Conservation (phyloP, 35 echinoderm and acorn worm species). For the Chiridota heheva region DNA sequence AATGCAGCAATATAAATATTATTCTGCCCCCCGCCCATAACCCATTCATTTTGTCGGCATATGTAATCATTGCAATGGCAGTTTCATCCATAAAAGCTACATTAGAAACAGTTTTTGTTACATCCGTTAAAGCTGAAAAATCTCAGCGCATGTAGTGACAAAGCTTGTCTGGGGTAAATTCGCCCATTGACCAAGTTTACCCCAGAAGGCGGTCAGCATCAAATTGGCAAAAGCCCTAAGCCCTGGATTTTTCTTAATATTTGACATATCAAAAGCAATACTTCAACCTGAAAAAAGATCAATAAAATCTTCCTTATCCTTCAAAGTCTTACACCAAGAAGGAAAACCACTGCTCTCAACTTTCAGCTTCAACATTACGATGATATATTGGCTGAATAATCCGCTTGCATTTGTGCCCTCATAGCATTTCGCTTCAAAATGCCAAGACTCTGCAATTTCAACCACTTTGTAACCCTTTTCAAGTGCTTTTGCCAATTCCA, state of each 20-base stretch:
- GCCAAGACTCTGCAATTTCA: conserved; percentile 7
- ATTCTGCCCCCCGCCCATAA: too few species aligned
- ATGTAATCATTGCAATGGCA: too few species aligned
- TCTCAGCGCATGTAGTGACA: too few species aligned
- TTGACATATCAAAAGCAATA: conserved; percentile 12
- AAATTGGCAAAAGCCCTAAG: conserved; percentile 33
- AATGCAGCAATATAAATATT: too few species aligned
- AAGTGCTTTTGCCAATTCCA: conserved; percentile 1
- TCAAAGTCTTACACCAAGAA: conserved; percentile 26
- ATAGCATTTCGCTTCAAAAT: too few species aligned
- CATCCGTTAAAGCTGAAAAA: too few species aligned
- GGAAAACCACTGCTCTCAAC: not conserved
- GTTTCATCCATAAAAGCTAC: too few species aligned
- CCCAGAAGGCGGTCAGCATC: conserved; percentile 18
- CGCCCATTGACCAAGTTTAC: conserved; percentile 7
- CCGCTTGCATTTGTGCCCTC: not conserved
- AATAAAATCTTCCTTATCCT: conserved; percentile 30
- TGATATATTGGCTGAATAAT: conserved; percentile 20
- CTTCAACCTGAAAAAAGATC: conserved; percentile 28
- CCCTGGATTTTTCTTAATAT: conserved; percentile 45
- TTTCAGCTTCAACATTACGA: not conserved
- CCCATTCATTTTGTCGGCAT: too few species aligned
- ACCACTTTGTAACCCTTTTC: conserved; percentile 6
- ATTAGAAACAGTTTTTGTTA: too few species aligned
- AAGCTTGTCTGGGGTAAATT: too few species aligned